Evolutionary conservation across 1,140 invertebrate species (phyloP), one percentile per base, ranked within the genome.

Genomic region (Pararge aegeria): DNA sequence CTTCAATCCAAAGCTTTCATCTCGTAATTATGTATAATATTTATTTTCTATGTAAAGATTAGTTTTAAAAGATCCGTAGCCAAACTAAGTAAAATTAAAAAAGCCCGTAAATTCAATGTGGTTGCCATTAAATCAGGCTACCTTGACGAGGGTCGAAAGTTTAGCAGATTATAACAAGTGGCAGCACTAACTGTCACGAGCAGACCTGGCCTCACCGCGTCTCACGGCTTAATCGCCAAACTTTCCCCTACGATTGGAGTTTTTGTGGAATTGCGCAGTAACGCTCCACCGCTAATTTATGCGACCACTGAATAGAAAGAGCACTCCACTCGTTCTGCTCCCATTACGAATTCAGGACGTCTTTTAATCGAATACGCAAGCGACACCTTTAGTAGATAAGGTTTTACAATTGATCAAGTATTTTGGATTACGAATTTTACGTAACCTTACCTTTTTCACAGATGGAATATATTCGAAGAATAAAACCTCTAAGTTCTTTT

Each of bases 131-230:
- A 84, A 80, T 78, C 73, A 70, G 75, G 68, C 68, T 79, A 84
- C 83, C 83, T 88, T 85, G 76, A 86, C 80, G 79, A 80, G 81
- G 84, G 84, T 85, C 73, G 71, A 77, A 88, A 88, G 83, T 88
- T 86, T 72, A 80, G 78, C 76, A 73, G 80, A 85, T 87, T 88
- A 85, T 84, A 87, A 87, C 79, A 86, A 88, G 83, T 83, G 85
- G 82, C 73, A 73, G 80, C 79, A 85, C 78, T 86, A 87, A 81
- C 80, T 88, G 85, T 87, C 85, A 80, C 66, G 71, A 77, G 72
- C 85, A 88, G 85, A 80, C 80, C 80, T 85, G 83, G 74, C 81
- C 75, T 60, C 53, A 67, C 82, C 79, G 83, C 83, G 80, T 76
- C 81, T 83, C 78, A 75, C 79, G 76, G 78, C 82, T 87, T 89